Conservation (phyloP, 2,113 vertebrate genomes). For the Ceyx margarethae region DNA sequence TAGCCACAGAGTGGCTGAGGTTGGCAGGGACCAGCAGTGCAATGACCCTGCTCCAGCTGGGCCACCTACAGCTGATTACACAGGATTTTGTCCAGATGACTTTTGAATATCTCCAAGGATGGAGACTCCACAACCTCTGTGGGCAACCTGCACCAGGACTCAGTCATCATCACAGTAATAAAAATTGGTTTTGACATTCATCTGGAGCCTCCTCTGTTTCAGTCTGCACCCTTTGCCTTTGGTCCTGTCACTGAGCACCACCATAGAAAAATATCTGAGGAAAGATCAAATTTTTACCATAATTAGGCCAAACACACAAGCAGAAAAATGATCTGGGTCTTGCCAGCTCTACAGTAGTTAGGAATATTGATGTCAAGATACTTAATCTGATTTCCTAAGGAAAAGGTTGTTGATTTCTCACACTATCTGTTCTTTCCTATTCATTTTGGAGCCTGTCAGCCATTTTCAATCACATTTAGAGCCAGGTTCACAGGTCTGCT, state of each 20-base stretch:
- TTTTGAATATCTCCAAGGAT: background rate
- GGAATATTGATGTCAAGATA: background rate
- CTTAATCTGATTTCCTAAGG: background rate
- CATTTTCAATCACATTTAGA: background rate
- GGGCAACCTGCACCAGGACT: background rate
- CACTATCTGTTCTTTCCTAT: background rate
- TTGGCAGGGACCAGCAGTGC: background rate
- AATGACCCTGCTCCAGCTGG: background rate
- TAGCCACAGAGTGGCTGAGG: background rate
- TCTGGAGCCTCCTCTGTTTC: background rate
- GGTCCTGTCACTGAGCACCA: background rate
- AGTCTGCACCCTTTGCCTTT: background rate
- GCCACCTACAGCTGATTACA: background rate
- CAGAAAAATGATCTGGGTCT: background rate
- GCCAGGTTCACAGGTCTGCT: background rate
- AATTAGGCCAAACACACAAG: background rate
- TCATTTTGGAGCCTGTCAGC: background rate
- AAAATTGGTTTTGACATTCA: background rate
- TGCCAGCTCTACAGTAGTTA: background rate
- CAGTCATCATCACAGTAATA: background rate
- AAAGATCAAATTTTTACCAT: background rate
- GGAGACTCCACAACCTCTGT: rapidly evolving
- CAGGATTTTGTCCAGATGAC: rapidly evolving
- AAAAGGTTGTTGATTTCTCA: background rate
- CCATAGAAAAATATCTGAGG: background rate